phyloP scores from a whole-genome alignment of 2,113 vertebrate genomes.

The Dasyprocta punctata region DNA sequence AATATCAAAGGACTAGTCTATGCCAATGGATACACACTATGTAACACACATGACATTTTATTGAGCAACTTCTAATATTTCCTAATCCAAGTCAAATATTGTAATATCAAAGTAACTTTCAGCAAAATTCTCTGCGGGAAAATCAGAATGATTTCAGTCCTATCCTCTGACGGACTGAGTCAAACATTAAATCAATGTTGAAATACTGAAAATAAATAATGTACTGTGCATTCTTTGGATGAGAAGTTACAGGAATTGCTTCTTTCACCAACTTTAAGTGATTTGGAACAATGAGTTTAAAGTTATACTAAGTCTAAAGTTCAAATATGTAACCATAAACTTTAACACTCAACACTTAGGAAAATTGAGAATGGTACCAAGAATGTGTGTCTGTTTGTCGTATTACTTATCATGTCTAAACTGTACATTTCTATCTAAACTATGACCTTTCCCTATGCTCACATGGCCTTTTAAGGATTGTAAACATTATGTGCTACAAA shows the following conservation, averaged over 20 bases:
- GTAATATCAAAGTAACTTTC: background rate
- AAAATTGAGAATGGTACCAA: background rate
- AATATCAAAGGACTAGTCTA: background rate
- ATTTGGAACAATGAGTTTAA: background rate
- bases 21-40: background rate
- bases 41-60: background rate
- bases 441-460: background rate
- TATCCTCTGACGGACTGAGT: background rate
- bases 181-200: background rate
- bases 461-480: background rate
- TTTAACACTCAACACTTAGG: background rate
- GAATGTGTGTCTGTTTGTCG: background rate
- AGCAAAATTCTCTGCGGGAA: background rate
- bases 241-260: background rate
- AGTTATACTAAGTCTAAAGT: background rate
- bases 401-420: background rate
- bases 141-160: background rate
- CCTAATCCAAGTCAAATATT: background rate
- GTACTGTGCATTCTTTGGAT: background rate
- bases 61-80: background rate
- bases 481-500: background rate
- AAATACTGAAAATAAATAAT: background rate
- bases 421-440: background rate
- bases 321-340: background rate
- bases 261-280: background rate